phyloP scores from a whole-genome alignment of 2,113 vertebrate species.

The Corythaeola cristata region DNA sequence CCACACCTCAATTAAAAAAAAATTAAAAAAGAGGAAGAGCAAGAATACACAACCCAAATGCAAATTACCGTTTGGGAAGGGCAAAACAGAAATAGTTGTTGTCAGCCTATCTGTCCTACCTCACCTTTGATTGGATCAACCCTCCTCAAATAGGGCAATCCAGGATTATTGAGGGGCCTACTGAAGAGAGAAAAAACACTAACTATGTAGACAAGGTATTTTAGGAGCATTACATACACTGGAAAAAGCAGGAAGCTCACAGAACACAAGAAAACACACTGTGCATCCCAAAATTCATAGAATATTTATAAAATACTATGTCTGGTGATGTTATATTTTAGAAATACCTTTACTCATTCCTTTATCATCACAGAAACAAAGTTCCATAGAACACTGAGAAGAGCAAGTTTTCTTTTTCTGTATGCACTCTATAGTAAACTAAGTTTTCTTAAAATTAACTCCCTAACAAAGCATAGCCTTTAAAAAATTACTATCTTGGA shows the following conservation, averaged over 20 bases:
- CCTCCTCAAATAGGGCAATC: slow-evolving; percentile 42
- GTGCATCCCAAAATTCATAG: neutral
- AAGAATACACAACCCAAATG: neutral
- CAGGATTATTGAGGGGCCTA: slow-evolving; percentile 41
- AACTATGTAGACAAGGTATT: neutral
- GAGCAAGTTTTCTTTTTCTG: neutral
- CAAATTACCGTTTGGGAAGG: neutral
- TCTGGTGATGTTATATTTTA: neutral
- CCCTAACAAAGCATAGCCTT: accelerated
- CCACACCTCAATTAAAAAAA: too few relatives aligned
- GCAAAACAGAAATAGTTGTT: neutral
- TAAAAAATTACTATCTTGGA: neutral
- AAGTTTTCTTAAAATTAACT: neutral
- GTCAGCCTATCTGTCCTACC: neutral
- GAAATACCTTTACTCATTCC: neutral
- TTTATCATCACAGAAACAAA: neutral
- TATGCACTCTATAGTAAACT: accelerated
- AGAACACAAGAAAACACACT: neutral
- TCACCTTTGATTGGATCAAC: slow-evolving; percentile 42
- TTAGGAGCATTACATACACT: neutral
- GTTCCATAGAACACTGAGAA: neutral
- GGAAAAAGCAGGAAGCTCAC: neutral
- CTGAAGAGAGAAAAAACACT: neutral
- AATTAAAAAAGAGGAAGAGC: neutral
- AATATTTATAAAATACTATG: accelerated